Conservation (phyloP, 2,797 vertebrate genomes). For the Pseudochromis fuscus region DNA sequence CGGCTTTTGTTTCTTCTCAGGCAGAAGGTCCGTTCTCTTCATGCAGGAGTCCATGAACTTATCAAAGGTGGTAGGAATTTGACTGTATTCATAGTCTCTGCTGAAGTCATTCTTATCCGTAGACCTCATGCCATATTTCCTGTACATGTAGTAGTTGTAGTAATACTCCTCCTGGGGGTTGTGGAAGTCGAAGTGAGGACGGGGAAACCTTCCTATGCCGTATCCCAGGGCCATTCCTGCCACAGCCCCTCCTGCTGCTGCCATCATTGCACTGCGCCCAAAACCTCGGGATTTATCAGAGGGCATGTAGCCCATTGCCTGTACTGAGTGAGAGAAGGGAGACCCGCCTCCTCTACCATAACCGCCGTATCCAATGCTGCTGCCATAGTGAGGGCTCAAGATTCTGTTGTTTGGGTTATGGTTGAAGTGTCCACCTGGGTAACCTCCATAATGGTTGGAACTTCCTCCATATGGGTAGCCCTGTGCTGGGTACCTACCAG, state of each 20-base stretch:
- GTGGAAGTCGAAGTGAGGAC: slow-evolving; percentile 70
- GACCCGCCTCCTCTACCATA: slow-evolving; percentile 66
- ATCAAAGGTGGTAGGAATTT: slow-evolving; percentile 56
- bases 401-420: slow-evolving; percentile 82
- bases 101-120: slow-evolving; percentile 69
- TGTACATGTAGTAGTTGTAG: slow-evolving; percentile 84
- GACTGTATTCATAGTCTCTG: slow-evolving; percentile 68
- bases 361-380: slow-evolving; percentile 72
- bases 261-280: slow-evolving; percentile 73
- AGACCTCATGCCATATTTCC: slow-evolving; percentile 66
- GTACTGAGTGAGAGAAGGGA: slow-evolving; percentile 75
- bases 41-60: slow-evolving; percentile 75
- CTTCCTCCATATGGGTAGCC: slow-evolving; percentile 47
- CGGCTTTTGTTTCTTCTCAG: slow-evolving; percentile 30
- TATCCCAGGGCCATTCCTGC: slow-evolving; percentile 83
- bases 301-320: slow-evolving; percentile 70
- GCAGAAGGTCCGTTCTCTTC: slow-evolving; percentile 71
- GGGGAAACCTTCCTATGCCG: slow-evolving; percentile 79
- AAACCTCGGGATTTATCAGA: slow-evolving; percentile 75
- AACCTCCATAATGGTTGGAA: slow-evolving; percentile 39
- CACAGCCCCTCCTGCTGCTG: slow-evolving; percentile 75
- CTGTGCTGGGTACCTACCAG: slow-evolving; percentile 33
- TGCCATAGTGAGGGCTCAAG: slow-evolving; percentile 79
- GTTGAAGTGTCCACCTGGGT: slow-evolving; percentile 77
- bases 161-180: slow-evolving; percentile 74